Conservation (phyloP, 2,797 vertebrate species). For the Coendou prehensilis region DNA sequence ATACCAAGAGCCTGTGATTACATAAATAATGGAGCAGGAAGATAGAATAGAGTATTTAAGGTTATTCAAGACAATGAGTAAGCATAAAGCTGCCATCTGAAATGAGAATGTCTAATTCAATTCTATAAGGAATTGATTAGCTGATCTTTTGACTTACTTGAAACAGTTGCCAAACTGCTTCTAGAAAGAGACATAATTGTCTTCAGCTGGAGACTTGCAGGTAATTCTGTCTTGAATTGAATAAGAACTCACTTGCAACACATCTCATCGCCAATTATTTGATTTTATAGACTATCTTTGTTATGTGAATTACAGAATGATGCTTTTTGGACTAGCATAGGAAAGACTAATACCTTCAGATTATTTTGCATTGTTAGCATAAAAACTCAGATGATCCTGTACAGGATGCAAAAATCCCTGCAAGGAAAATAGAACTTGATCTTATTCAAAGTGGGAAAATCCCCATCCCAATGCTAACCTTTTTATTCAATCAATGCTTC, state of each 20-base stretch:
- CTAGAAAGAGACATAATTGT: constrained; percentile 73
- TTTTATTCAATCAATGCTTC: constrained; percentile 39
- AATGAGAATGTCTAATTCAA: constrained; percentile 58
- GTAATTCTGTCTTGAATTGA: constrained; percentile 56
- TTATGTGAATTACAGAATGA: constrained; percentile 33
- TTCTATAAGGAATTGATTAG: constrained; percentile 75
- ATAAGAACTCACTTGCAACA: constrained; percentile 16
- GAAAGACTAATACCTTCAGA: constrained; percentile 14
- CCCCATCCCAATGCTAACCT: not conserved
- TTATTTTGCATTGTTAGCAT: not conserved
- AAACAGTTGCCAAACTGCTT: constrained; percentile 71
- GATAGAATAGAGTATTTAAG: constrained; percentile 48
- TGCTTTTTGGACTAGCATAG: not conserved
- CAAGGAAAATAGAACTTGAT: constrained; percentile 38
- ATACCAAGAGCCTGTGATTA: constrained; percentile 62
- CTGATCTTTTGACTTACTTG: constrained; percentile 71
- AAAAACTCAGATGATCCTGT: constrained; percentile 29
- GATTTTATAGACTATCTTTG: constrained; percentile 31
- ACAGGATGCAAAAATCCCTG: not conserved
- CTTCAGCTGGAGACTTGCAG: constrained; percentile 48
- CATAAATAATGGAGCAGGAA: constrained; percentile 80
- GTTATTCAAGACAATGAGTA: constrained; percentile 66
- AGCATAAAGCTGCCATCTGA: constrained; percentile 62
- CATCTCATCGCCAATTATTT: not conserved
- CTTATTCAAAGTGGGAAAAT: constrained; percentile 43